Evolutionary conservation across 2,113 vertebrate genomes (phyloP).

Genomic region (Halcyon senegalensis): DNA sequence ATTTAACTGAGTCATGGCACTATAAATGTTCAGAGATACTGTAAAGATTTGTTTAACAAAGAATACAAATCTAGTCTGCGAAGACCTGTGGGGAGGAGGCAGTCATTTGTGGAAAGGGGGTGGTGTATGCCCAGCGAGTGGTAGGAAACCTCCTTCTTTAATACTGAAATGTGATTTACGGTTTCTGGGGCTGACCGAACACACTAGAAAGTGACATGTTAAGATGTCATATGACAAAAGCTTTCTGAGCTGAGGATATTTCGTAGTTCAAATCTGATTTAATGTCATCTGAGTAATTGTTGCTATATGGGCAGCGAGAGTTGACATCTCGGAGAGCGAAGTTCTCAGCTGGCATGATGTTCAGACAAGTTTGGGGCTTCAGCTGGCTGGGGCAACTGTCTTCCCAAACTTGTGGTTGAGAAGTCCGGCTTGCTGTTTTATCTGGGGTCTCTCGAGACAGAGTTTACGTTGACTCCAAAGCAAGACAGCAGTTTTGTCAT

Average conservation of each 20-base stretch:
- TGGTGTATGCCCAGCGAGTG: background rate
- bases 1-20: conserved; percentile 67
- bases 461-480: background rate
- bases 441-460: background rate
- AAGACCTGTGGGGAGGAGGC: background rate
- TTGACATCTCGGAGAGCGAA: background rate
- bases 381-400: background rate
- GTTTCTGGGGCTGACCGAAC: background rate
- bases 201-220: background rate
- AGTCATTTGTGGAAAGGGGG: background rate
- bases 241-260: background rate
- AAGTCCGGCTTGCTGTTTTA: background rate
- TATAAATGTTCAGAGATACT: conserved; percentile 12
- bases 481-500: background rate
- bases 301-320: background rate
- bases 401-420: background rate
- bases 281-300: background rate
- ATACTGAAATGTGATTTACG: background rate
- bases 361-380: background rate
- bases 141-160: background rate
- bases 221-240: background rate
- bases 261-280: background rate
- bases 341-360: accelerated
- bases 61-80: background rate
- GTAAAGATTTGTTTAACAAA: conserved; percentile 38